Percentiles rank a stretch among this genome's conserved stretches.
Conservation (phyloP, 2,797 vertebrate genomes). For the Coluber constrictor region DNA sequence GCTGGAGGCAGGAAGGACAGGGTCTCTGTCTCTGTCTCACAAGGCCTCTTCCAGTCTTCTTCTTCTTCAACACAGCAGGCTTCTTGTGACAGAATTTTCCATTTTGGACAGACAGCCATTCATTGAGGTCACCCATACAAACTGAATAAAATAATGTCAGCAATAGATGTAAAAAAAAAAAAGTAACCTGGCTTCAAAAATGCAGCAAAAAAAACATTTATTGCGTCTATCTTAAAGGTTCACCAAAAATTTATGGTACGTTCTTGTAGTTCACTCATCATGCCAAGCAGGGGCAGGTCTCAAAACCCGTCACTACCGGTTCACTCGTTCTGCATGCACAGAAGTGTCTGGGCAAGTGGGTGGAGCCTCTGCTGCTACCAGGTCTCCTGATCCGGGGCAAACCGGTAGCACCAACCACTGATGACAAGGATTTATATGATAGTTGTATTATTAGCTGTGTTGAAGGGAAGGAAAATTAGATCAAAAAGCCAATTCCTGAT, state of each 20-base stretch:
- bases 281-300: background rate
- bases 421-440: constrained; percentile 32
- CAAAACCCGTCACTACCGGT: too few relatives aligned
- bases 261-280: constrained; percentile 31
- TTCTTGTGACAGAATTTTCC: background rate
- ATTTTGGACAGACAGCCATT: constrained; percentile 23
- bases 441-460: constrained; percentile 49
- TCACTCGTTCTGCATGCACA: too few relatives aligned
- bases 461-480: constrained; percentile 36
- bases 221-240: constrained; percentile 47
- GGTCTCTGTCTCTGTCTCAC: rapidly evolving
- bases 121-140: constrained; percentile 38
- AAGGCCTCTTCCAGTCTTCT: background rate
- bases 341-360: too few relatives aligned
- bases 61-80: background rate
- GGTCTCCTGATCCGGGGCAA: too few relatives aligned
- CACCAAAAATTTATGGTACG: constrained; percentile 43
- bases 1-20: background rate
- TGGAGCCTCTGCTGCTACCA: too few relatives aligned
- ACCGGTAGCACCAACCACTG: too few relatives aligned
- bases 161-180: constrained; percentile 48
- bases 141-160: constrained; percentile 46
- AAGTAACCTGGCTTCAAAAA: constrained; percentile 61
- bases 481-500: constrained; percentile 46
- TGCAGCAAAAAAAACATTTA: constrained; percentile 54